Evolutionary conservation across 35 echinoderm and acorn worm species (phyloP), one percentile per base, ranked within the genome.

Genomic region (Amphiura filiformis): DNA sequence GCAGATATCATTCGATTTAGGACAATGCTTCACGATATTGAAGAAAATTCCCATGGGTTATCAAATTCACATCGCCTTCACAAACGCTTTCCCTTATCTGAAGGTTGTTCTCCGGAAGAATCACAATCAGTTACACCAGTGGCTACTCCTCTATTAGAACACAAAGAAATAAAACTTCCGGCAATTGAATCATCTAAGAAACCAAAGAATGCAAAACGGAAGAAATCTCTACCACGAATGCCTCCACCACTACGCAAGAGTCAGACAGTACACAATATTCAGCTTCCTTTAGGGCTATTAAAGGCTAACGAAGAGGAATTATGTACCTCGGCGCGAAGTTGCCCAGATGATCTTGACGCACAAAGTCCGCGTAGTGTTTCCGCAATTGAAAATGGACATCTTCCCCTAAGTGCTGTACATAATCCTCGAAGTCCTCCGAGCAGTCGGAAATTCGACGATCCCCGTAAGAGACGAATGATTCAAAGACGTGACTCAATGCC

Each of bases 191-290:
- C 7, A 5, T n/a, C n/a, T n/a, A 70, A 4, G 3, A 70, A 11
- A 70, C 26, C 18, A 23, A 82, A 75, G 57, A 31, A 42, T 34
- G 31, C 47, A 26, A 93, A 35, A 36, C 70, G 91, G 35, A 76
- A 88, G 13, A 39, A 88, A 0, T 91, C 84, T 14, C 40, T 97
- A 39, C 95, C 95, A 1, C 84, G 88, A 5, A 97, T 93, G 91
- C 95, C 95, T 33, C 91, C 91, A 18, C 95, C 95, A 23, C 81
- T 97, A 7, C 84, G 65, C 34, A 97, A 97, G 41, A 93, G 95
- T 80, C 91, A 93, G 76, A 97, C 95, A 26, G 76, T 93, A 38
- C 91, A 97, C 42, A 80, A 80, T 18, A 97, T 97, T 44, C 93
- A 85, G 15, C 80, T 93, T 13, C 88, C 95, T 26, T 64, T 38